These are phyloP conservation scores for Colostygia pectinataria DNA, from an alignment of 2,888 invertebrate genomes.

Conservation along the genomic window DNA sequence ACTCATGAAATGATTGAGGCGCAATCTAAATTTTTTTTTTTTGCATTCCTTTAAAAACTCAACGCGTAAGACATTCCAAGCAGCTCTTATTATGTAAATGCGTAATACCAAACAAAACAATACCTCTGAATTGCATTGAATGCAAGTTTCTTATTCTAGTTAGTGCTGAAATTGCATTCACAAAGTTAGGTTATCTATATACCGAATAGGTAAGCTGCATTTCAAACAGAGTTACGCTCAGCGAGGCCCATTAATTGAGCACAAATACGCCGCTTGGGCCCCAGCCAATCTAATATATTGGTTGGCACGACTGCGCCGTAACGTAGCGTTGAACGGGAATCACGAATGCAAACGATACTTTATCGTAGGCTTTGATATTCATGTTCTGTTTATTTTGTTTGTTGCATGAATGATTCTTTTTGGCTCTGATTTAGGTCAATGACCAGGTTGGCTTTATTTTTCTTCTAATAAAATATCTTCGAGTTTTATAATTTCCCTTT, in stretches of 20 bases:
- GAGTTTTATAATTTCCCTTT: no score
- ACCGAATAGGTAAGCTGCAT: constrained; percentile 26
- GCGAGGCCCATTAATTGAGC: constrained; percentile 69
- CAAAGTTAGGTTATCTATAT: not conserved
- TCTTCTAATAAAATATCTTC: no score
- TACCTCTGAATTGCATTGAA: no score
- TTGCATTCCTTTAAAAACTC: no score
- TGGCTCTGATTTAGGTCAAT: not conserved
- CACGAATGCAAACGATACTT: constrained; percentile 45
- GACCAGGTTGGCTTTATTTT: no score
- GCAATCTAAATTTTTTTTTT: no score
- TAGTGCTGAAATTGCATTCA: no score
- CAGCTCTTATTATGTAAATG: no score
- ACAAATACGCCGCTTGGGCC: constrained; percentile 66
- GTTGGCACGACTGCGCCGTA: constrained; percentile 65
- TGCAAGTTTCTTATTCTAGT: no score
- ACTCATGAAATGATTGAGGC: no score
- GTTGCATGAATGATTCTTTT: not conserved
- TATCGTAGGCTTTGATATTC: constrained; percentile 19
- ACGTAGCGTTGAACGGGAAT: constrained; percentile 67
- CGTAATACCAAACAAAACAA: no score
- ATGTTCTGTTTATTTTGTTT: constrained; percentile 16
- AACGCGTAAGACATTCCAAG: no score
- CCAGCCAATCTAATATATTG: constrained; percentile 76
- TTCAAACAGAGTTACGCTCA: constrained; percentile 41